A percentile compares a stretch with the other conserved stretches of the same genome.
phyloP scores from a whole-genome alignment of 2,113 vertebrate genomes.

The Tricholaema leucomelas region DNA sequence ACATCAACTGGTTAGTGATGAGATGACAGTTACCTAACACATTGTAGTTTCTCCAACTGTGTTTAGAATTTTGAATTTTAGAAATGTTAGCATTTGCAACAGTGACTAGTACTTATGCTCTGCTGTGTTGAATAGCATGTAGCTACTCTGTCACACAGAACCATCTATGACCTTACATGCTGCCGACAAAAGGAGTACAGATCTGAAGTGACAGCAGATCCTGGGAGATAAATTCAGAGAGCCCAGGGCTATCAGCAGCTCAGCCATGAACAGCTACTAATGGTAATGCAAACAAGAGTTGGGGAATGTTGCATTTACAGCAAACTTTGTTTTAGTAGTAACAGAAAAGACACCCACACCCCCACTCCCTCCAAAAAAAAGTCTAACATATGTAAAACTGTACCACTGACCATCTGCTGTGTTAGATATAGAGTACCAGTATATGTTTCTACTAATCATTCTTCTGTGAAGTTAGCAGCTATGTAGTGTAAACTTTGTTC shows the following conservation, averaged over 20 bases:
- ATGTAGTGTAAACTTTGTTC: not conserved
- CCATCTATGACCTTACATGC: not conserved
- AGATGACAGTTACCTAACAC: not conserved
- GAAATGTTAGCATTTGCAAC: fast-evolving
- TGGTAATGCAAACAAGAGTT: not conserved
- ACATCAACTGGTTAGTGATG: not conserved
- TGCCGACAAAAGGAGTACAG: not conserved
- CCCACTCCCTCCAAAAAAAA: not conserved
- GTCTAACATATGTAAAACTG: not conserved
- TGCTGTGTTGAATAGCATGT: not conserved
- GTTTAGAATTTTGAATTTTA: not conserved
- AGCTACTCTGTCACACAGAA: not conserved
- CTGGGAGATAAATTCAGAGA: not conserved
- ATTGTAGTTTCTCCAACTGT: not conserved
- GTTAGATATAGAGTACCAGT: not conserved
- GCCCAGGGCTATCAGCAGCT: not conserved
- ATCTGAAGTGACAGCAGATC: not conserved
- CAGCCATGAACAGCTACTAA: not conserved
- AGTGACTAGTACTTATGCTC: not conserved
- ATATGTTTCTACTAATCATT: not conserved
- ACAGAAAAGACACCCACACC: not conserved
- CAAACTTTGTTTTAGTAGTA: not conserved
- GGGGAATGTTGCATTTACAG: not conserved
- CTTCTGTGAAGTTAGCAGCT: not conserved
- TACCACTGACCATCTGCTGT: not conserved